Evolutionary conservation across 1,140 invertebrate species (phyloP), one percentile per base, ranked within the genome.

Genomic region (Drosophila takahashii): DNA sequence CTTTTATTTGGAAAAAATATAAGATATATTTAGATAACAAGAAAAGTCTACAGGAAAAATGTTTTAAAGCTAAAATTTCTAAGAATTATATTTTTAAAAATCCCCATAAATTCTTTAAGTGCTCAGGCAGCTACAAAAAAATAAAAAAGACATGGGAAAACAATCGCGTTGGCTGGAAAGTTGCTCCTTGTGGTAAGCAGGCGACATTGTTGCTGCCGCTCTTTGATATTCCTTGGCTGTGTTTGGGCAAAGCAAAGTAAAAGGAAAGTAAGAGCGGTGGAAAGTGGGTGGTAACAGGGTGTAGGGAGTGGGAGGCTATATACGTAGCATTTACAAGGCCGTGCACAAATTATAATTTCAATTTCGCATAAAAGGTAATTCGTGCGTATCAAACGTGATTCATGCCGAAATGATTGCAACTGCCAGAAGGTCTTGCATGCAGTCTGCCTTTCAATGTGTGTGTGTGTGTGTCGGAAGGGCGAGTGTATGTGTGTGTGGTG

Each of bases 331-430:
- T 75, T 78, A 70, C 60, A 78, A 73, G 80, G 66, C 74, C 83
- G 75, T 71, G 66, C 80, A 81, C 77, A 89, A 91, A 91, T 91
- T 91, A 91, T 91, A 91, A 91, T 91, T 91, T 91, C 81, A 91
- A 90, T 91, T 91, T 91, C 72, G 74, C 81, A 77, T 79, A 91
- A 91, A 91, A 91, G 85, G 81, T 84, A 84, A 91, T 90, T 91
- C 90, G 90, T 91, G 90, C 89, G 90, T 87, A 91, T 90, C 81
- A 90, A 90, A 91, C 90, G 90, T 91, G 83, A 90, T 87, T 79
- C 85, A 91, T 91, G 75, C 66, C 48, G 57, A 77, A 87, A 91
- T 85, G 77, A 91, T 91, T 91, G 90, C 81, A 79, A 84, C 65
- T 80, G 74, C 76, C 75, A 86, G 79, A 59, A 81, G 67, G 59